These are phyloP conservation scores for Tachyglossus aculeatus DNA, from an alignment of 2,797 vertebrate genomes.

Conservation along the genomic window DNA sequence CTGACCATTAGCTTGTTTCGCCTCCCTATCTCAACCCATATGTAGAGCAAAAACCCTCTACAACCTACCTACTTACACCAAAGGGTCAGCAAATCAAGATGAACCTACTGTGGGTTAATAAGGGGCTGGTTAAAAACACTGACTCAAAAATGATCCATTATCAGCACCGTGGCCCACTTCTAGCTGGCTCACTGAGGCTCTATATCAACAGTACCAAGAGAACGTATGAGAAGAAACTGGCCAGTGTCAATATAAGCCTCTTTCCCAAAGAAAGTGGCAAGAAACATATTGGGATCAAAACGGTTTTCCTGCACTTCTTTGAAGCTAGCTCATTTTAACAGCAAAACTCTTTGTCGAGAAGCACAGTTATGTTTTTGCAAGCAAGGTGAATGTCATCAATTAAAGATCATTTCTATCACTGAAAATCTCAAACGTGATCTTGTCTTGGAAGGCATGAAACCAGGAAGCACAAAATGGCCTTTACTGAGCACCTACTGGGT, in stretches of 20 bases:
- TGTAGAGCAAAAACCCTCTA: too few species aligned
- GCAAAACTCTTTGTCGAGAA: constrained; percentile 7
- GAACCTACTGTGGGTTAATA: too few species aligned
- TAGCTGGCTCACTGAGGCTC: neutral
- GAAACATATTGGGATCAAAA: too few species aligned
- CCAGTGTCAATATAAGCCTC: neutral
- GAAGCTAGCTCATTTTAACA: neutral
- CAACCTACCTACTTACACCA: too few species aligned
- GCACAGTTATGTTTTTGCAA: neutral
- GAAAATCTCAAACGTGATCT: constrained; percentile 21
- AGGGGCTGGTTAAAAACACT: neutral
- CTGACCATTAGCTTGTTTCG: too few species aligned
- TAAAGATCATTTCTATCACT: constrained; percentile 23
- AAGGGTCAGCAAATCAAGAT: too few species aligned
- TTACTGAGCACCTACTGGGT: too few species aligned
- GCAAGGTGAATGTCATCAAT: constrained; percentile 11
- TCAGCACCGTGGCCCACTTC: neutral
- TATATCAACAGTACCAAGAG: constrained; percentile 15
- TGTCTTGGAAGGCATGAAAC: too few species aligned
- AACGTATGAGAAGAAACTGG: constrained; percentile 22
- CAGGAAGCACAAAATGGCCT: too few species aligned
- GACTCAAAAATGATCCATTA: neutral
- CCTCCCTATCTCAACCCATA: too few species aligned
- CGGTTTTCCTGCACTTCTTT: constrained; percentile 6
- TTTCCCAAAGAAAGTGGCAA: too few species aligned